Evolutionary conservation across 2,888 invertebrate species (phyloP).

Genomic region (Frankliniella intonsa): DNA sequence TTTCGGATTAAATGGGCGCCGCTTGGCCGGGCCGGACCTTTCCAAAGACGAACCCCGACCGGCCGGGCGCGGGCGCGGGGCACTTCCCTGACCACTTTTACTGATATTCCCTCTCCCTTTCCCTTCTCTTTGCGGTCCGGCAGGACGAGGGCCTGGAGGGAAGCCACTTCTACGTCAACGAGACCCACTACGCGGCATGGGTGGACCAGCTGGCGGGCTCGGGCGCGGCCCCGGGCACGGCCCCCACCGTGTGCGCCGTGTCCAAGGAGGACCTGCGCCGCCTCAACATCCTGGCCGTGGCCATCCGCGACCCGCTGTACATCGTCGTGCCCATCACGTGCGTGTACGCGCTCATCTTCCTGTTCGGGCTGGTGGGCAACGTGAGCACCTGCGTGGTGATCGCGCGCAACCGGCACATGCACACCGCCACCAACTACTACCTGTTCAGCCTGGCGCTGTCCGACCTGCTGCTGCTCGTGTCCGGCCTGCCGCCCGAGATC

Average conservation of each 20-base stretch:
- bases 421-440: conserved; percentile 80
- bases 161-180: conserved; percentile 12
- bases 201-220: background rate
- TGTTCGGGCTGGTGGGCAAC: conserved; percentile 73
- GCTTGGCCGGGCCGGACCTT: too few relatives aligned
- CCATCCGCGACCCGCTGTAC: conserved; percentile 53
- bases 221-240: background rate
- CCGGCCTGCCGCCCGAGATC: conserved; percentile 76
- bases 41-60: too few relatives aligned
- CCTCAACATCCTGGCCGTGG: conserved; percentile 33
- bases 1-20: too few relatives aligned
- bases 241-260: conserved; percentile 2
- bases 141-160: conserved; percentile 10
- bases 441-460: conserved; percentile 74
- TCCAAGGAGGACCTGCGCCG: conserved; percentile 15
- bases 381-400: conserved; percentile 75
- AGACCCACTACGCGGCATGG: conserved; percentile 23
- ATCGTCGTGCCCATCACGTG: conserved; percentile 63
- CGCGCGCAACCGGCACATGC: conserved; percentile 70
- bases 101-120: too few relatives aligned
- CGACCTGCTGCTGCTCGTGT: conserved; percentile 65
- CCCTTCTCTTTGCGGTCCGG: background rate
- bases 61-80: too few relatives aligned
- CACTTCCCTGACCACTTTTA: too few relatives aligned
- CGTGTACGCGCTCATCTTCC: conserved; percentile 62